Conservation (phyloP, 2,888 invertebrate species). For the Diarsia brunnea region DNA sequence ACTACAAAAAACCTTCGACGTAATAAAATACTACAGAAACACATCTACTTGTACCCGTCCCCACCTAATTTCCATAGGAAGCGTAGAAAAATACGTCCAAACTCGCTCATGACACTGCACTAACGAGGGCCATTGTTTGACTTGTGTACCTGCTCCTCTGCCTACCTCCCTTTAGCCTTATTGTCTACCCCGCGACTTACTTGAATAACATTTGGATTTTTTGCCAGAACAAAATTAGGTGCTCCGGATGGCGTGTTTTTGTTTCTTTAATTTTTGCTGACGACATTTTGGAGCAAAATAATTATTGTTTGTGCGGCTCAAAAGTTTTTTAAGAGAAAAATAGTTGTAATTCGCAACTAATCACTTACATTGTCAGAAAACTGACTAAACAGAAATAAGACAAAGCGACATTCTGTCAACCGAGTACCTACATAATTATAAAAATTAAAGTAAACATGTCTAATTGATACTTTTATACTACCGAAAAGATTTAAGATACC, state of each 20-base stretch:
- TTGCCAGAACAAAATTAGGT: conserved; percentile 29
- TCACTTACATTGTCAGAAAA: background rate
- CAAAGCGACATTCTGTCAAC: background rate
- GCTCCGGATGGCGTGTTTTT: background rate
- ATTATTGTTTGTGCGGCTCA: background rate
- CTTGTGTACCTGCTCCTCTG: conserved; percentile 49
- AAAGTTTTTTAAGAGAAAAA: accelerated
- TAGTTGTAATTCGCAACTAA: background rate
- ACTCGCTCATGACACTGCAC: conserved; percentile 52
- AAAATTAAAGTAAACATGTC: too few species aligned
- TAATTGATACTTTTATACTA: too few species aligned
- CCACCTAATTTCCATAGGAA: conserved; percentile 54
- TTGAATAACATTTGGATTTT: conserved; percentile 55
- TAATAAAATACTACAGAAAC: background rate
- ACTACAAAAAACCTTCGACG: too few species aligned
- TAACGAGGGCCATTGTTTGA: conserved; percentile 62
- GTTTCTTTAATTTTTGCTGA: conserved; percentile 23
- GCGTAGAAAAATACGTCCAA: conserved; percentile 58
- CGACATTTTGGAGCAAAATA: background rate
- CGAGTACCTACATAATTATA: too few species aligned
- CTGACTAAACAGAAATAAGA: background rate
- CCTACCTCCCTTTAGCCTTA: conserved; percentile 34
- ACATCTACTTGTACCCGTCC: background rate
- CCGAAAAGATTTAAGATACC: background rate
- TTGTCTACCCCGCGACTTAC: conserved; percentile 37